phyloP scores from a whole-genome alignment of 2,888 invertebrate genomes.

The Eugnorisma glareosa region DNA sequence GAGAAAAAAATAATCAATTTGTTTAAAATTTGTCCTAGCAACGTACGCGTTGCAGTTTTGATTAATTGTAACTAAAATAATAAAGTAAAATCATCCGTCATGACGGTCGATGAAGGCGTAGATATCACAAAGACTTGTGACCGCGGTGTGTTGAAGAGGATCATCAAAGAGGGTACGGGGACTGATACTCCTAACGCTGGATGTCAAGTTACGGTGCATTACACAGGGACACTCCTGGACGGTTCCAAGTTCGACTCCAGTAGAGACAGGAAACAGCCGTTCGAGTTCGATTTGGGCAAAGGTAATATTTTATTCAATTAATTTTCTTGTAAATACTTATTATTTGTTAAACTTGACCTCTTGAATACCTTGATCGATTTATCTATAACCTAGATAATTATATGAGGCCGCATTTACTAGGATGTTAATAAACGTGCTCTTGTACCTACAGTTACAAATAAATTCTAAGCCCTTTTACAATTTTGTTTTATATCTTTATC shows the following conservation, averaged over 20 bases:
- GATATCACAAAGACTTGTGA: conserved; percentile 89
- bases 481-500: neutral
- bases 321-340: neutral
- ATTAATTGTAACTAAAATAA: conserved; percentile 3
- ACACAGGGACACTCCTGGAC: conserved; percentile 96
- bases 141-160: conserved; percentile 95
- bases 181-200: conserved; percentile 93
- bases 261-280: conserved; percentile 94
- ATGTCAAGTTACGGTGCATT: conserved; percentile 94
- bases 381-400: conserved; percentile 41
- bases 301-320: conserved; percentile 86
- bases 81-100: conserved; percentile 57
- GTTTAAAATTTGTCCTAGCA: neutral
- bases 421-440: neutral
- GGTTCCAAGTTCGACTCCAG: conserved; percentile 98
- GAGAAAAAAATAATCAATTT: conserved; percentile 53
- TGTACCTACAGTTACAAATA: neutral
- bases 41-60: conserved; percentile 13
- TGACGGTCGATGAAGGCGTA: conserved; percentile 87
- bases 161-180: conserved; percentile 94
- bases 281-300: conserved; percentile 96
- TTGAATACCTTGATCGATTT: conserved; percentile 56
- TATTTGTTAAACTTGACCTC: conserved; percentile 44
- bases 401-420: conserved; percentile 1
- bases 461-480: neutral